These are phyloP conservation scores for Mayetiola destructor DNA, from an alignment of 2,888 invertebrate species.

Conservation along the genomic window DNA sequence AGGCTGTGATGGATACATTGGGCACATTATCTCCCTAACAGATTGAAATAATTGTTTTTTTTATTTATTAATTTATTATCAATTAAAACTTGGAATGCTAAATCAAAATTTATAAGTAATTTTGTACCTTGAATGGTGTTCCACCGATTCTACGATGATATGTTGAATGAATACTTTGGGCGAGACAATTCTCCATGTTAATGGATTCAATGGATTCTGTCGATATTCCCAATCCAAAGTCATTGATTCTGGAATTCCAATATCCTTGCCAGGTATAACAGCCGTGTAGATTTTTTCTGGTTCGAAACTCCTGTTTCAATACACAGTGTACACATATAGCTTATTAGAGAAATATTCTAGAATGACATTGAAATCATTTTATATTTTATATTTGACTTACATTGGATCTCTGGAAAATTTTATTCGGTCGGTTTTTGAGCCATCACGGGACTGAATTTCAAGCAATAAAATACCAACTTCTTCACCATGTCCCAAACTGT, in stretches of 20 bases:
- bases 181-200: conserved; percentile 66
- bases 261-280: conserved; percentile 50
- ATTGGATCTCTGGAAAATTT: conserved; percentile 40
- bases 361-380: conserved; percentile 3
- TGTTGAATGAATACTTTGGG: conserved; percentile 61
- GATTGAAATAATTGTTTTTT: not conserved
- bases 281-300: conserved; percentile 55
- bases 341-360: too few species aligned
- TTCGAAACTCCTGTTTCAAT: conserved; percentile 32
- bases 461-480: conserved; percentile 61
- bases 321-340: too few species aligned
- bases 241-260: conserved; percentile 51
- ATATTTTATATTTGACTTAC: conserved; percentile 25
- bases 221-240: conserved; percentile 67
- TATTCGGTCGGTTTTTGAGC: conserved; percentile 44
- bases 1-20: conserved; percentile 43
- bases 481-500: conserved; percentile 58
- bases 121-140: conserved; percentile 47
- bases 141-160: conserved; percentile 56
- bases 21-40: conserved; percentile 45
- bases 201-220: conserved; percentile 62
- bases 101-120: too few species aligned
- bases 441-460: conserved; percentile 46
- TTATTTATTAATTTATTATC: too few species aligned
- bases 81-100: too few species aligned